These are phyloP conservation scores for Pseudopodoces humilis DNA, from an alignment of 2,113 vertebrate species.

Conservation along the genomic window DNA sequence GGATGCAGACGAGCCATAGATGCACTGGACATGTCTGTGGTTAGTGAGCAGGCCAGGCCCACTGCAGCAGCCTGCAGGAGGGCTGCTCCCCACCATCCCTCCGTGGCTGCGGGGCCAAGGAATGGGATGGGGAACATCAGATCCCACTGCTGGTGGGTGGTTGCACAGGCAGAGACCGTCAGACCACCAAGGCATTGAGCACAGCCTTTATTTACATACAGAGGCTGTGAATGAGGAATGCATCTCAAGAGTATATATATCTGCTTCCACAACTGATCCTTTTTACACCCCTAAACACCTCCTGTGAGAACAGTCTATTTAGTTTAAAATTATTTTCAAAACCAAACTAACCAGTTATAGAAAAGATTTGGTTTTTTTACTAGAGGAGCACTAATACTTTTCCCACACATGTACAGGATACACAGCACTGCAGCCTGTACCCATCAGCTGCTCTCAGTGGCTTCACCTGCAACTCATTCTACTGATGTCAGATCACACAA, in stretches of 20 bases:
- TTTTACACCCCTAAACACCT: neutral
- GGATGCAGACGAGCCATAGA: neutral
- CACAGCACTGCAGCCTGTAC: neutral
- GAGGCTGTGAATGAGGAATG: neutral
- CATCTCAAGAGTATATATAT: neutral
- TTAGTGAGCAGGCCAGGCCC: neutral
- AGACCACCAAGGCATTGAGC: neutral
- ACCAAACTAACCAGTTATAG: neutral
- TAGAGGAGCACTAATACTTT: neutral
- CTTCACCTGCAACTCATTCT: neutral
- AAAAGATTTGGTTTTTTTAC: neutral
- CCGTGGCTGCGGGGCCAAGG: rapidly evolving
- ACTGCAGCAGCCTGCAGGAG: neutral
- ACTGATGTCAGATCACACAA: neutral
- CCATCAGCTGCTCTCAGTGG: neutral
- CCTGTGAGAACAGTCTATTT: neutral
- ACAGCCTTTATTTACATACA: rapidly evolving
- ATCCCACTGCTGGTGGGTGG: neutral
- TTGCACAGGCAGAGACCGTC: neutral
- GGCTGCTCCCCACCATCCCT: neutral
- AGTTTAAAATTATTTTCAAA: neutral
- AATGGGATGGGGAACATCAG: neutral
- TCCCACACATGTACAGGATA: rapidly evolving
- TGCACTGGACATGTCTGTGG: rapidly evolving
- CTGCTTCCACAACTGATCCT: neutral